Percentiles rank a stretch among this genome's conserved stretches.
phyloP scores from a whole-genome alignment of 2,888 invertebrate species.

The Lycia hirtaria region DNA sequence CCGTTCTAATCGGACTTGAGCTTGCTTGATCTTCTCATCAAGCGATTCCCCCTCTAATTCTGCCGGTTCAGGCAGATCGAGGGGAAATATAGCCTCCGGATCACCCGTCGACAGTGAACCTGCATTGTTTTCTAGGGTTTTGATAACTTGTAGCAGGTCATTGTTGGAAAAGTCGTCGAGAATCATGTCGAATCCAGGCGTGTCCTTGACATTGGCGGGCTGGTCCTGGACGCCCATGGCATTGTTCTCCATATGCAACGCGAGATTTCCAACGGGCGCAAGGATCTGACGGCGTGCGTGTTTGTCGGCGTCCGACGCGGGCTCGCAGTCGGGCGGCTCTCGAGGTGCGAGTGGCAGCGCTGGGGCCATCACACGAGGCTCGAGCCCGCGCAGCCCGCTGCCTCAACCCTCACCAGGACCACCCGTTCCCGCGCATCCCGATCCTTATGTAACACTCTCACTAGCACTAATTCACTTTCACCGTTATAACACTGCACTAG shows the following conservation, averaged over 20 bases:
- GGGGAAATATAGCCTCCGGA: constrained; percentile 79
- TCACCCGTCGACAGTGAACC: constrained; percentile 75
- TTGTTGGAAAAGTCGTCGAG: constrained; percentile 85
- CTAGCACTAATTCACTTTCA: constrained; percentile 59
- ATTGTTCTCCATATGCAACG: constrained; percentile 82
- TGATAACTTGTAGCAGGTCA: constrained; percentile 91
- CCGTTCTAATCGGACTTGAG: constrained; percentile 88
- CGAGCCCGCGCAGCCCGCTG: constrained; percentile 68
- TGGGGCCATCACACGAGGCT: constrained; percentile 95
- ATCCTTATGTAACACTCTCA: constrained; percentile 73
- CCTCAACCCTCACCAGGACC: constrained; percentile 74
- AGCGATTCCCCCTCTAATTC: constrained; percentile 81
- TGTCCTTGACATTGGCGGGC: constrained; percentile 81
- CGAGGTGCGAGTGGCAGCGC: constrained; percentile 92
- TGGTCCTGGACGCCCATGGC: constrained; percentile 85
- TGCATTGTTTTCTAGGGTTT: constrained; percentile 87
- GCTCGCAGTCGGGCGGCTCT: constrained; percentile 63
- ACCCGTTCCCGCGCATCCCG: constrained; percentile 66
- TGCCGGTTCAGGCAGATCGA: constrained; percentile 79
- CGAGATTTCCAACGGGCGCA: constrained; percentile 82
- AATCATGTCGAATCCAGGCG: constrained; percentile 88
- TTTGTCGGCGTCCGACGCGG: constrained; percentile 58
- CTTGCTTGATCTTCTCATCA: constrained; percentile 81
- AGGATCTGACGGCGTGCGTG: constrained; percentile 74
- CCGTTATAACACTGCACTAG: constrained; percentile 58